Conservation (phyloP, 2,797 vertebrate species). For the Gouania willdenowi region DNA sequence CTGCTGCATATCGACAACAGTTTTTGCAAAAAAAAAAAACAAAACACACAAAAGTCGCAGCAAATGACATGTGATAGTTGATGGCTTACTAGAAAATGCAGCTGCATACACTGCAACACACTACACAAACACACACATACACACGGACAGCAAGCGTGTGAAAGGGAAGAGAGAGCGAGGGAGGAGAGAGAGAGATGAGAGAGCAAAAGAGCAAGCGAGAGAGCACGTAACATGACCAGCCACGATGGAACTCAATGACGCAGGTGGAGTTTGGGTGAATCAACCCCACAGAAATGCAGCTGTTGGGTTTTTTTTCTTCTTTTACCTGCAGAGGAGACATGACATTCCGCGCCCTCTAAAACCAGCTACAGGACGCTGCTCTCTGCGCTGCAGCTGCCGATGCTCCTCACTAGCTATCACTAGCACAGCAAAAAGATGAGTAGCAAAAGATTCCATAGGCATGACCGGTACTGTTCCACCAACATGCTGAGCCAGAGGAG, state of each 20-base stretch:
- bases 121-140: conserved; percentile 28
- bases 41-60: conserved; percentile 2
- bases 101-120: conserved; percentile 33
- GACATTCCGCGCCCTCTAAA: conserved; percentile 78
- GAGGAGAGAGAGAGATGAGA: neutral
- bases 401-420: conserved; percentile 46
- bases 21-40: too few species aligned
- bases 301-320: conserved; percentile 1
- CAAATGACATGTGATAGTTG: conserved; percentile 18
- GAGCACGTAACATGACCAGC: conserved; percentile 17
- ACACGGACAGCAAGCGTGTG: conserved; percentile 1
- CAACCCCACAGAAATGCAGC: conserved; percentile 38
- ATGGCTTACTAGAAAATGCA: conserved; percentile 27
- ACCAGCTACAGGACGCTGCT: conserved; percentile 69
- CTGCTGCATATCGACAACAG: neutral
- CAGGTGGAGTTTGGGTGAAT: conserved; percentile 12
- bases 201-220: neutral
- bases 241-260: conserved; percentile 10
- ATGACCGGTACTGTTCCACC: conserved; percentile 48
- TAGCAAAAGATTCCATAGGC: conserved; percentile 61
- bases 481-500: conserved; percentile 20
- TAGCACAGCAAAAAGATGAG: conserved; percentile 36
- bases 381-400: conserved; percentile 67
- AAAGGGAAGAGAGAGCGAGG: conserved; percentile 10
- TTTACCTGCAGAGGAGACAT: conserved; percentile 81